Percentiles rank a stretch among this genome's conserved stretches.
phyloP scores from a whole-genome alignment of 2,797 vertebrate genomes.

The Poecile montanus region DNA sequence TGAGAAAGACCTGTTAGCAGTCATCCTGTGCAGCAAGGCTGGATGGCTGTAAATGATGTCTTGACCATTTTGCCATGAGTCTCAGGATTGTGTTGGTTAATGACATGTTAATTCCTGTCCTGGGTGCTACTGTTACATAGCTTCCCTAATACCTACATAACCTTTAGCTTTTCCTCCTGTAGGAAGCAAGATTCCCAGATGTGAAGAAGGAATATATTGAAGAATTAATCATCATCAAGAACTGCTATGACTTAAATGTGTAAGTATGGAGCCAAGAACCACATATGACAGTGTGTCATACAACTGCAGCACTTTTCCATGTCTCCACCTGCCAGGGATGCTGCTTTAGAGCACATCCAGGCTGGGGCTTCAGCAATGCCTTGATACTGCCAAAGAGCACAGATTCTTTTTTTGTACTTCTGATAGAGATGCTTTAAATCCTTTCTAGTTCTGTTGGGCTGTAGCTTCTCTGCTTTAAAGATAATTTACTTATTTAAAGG shows the following conservation, averaged over 20 bases:
- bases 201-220: slow-evolving; percentile 89
- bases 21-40: neutral
- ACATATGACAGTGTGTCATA: neutral
- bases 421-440: neutral
- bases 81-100: neutral
- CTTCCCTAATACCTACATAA: neutral
- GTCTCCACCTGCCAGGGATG: neutral
- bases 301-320: neutral
- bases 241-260: slow-evolving; percentile 83
- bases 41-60: neutral
- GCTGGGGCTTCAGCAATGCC: neutral
- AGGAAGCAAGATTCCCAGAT: slow-evolving; percentile 95
- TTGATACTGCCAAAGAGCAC: neutral
- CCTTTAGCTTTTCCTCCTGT: slow-evolving; percentile 46
- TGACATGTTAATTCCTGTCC: neutral
- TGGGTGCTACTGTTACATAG: neutral
- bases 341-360: neutral
- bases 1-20: neutral
- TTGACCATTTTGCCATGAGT: neutral
- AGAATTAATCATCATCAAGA: slow-evolving; percentile 86
- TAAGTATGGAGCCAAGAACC: slow-evolving; percentile 61
- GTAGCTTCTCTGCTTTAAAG: neutral
- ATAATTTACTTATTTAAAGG: neutral
- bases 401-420: neutral
- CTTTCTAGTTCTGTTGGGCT: neutral